Base-by-base conservation (phyloP, 2,113 vertebrate species). In the Gymnogyps californianus region DNA sequence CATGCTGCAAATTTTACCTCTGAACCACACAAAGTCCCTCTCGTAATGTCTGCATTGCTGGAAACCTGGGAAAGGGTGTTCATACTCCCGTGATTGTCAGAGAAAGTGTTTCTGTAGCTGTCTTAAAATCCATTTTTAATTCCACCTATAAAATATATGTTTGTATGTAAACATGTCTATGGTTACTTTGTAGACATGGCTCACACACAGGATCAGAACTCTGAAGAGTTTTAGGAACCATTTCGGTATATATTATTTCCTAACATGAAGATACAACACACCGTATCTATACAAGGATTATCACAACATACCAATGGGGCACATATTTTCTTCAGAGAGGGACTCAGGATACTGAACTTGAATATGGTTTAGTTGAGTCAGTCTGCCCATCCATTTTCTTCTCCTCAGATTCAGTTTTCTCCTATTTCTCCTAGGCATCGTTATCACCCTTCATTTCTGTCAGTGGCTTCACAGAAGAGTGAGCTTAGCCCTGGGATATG, bases 51-150 rank as follows among this genome's bases (percentile, higher is more conserved):
- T 78, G 71, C 24, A 14, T 58, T 81, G 69, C 29, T 78, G 76
- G 42, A 81, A 92, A 62, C n/a, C 57, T 70, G 52, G 47, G 1
- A 0, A 81, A 66, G 10, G 17, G 2, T 0, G 0, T 61, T 87
- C 40, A 16, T 32, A 61, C 25, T 75, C 16, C 25, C 0, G 0
- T 34, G 46, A 32, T 15, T 59, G 25, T 29, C 64, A 78, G 47
- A 42, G 6, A 21, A 49, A 61, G 3, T 9, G 14, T 36, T 66
- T 83, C n/a, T 90, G 32, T 59, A 61, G 59, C 32, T 46, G 18
- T 21, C 34, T 59, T 59, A 86, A 87, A 83, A 81, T 26, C 20
- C 6, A 9, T 67, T 87, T 92, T 46, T 55, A 72, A 59, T 78
- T 67, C 36, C 24, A 65, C 4, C 36, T 81, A 6, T 47, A 31